These are phyloP conservation scores for Eurytoma adleriae DNA, from an alignment of 2,888 invertebrate species.

Conservation along the genomic window DNA sequence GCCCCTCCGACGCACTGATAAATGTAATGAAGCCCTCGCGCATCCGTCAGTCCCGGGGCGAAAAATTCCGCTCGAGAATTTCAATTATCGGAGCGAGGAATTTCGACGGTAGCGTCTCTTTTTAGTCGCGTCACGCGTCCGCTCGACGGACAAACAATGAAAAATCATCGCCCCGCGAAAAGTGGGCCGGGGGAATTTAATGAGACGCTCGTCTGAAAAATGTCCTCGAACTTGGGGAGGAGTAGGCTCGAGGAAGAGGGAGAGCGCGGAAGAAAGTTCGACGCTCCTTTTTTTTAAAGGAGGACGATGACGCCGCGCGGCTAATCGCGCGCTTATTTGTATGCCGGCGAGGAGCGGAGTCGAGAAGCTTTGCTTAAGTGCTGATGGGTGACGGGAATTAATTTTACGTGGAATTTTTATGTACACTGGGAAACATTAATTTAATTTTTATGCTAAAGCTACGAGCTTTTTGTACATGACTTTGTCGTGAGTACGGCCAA, in stretches of 20 bases:
- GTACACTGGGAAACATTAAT: too few relatives aligned
- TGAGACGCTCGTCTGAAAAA: constrained; percentile 21
- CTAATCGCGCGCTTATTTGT: constrained; percentile 5
- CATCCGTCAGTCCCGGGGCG: constrained; percentile 52
- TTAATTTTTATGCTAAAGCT: too few relatives aligned
- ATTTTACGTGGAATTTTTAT: too few relatives aligned
- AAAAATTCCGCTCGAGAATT: constrained; percentile 52
- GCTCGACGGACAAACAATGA: constrained; percentile 51
- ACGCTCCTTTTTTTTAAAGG: neutral
- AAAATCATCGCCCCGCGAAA: constrained; percentile 47
- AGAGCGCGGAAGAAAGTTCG: neutral
- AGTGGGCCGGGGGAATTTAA: constrained; percentile 44
- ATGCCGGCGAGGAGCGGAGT: constrained; percentile 1
- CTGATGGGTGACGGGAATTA: neutral
- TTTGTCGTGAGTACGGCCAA: too few relatives aligned
- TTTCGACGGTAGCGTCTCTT: constrained; percentile 24
- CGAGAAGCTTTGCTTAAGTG: neutral
- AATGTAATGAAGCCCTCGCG: constrained; percentile 28
- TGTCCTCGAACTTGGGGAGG: neutral
- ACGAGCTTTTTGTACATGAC: too few relatives aligned
- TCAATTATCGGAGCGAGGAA: constrained; percentile 49
- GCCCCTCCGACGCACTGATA: neutral
- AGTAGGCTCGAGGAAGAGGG: neutral
- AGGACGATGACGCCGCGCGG: neutral
- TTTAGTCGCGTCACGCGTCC: constrained; percentile 31